Base-by-base conservation (phyloP, 2,888 invertebrate species). In the Dyspetes luteomarginatus region DNA sequence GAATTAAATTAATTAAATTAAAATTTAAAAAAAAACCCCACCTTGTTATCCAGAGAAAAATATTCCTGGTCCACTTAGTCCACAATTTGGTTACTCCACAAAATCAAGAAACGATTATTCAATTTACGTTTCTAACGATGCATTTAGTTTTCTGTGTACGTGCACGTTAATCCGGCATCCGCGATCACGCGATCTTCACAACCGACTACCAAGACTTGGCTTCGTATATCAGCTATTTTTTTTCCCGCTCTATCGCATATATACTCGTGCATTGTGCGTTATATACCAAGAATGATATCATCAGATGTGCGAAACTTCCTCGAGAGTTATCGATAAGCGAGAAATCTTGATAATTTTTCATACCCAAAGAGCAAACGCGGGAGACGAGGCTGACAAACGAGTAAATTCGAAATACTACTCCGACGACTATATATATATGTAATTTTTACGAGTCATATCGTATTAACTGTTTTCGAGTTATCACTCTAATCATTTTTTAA, bases 131-230 rank as follows among this genome's bases (percentile, higher is more conserved):
- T 28, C 7, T 12, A 30, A 58, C 17, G 3, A 5, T 36, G 2
- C 0, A 19, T 30, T 12, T 26, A 15, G 1, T 26, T 26, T 12
- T 36, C 15, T 58, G 26, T 52, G 3, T 19, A 4, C 5, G n/a
- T 4, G 52, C 52, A 4, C 12, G 24, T n/a, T 48, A 15, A 50
- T 60, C 28, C 30, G 55, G 43, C 73, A 30, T 64, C 52, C 52
- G 28, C 55, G 55, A 56, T 48, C 69, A 26, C 64, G 69, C 76
- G 69, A 71, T 77, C 76, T 71, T 77, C 76, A 69, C 76, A 69
- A 69, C 69, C 69, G 64, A 77, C 76, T 45, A 71, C 62, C 55
- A 43, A 72, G 41, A 48, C 17, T 22, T 45, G 30, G 3, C 7
- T 41, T 24, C 50, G 12, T 48, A 48, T 30, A 26, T 28, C 28